Percentiles rank a stretch among this genome's conserved stretches.
Evolutionary conservation across 2,113 vertebrate species (phyloP).

Genomic region (Peromyscus polionotus): DNA sequence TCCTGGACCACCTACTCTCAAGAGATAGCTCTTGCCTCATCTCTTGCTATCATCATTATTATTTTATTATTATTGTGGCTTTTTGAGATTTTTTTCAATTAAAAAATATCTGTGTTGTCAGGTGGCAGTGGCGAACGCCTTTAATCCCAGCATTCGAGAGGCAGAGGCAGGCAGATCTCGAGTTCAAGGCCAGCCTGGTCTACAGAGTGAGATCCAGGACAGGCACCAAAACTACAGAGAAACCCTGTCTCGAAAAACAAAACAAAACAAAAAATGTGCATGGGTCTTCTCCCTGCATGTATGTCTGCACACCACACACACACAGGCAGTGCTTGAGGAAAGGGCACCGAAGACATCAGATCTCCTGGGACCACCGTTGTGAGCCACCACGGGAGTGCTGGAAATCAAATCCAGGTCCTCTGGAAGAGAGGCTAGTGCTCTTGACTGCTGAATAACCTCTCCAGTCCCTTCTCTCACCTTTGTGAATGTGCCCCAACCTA

Average conservation of each 20-base stretch:
- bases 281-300: not conserved
- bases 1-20: not conserved
- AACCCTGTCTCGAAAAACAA: no score
- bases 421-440: not conserved
- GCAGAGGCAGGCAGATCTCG: no score
- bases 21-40: not conserved
- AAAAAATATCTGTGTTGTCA: not conserved
- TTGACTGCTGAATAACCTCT: not conserved
- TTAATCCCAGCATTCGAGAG: no score
- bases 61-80: not conserved
- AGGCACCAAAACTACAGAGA: no score
- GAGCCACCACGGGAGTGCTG: not conserved
- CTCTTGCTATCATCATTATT: not conserved
- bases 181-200: no score
- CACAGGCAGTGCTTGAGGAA: no score
- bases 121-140: no score
- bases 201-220: no score
- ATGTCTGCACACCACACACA: no score
- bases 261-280: no score
- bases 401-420: not conserved
- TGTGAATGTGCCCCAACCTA: conserved; percentile 65
- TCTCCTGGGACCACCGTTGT: not conserved
- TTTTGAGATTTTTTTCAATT: not conserved
- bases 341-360: not conserved
- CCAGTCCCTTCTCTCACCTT: not conserved